A percentile compares a stretch with the other conserved stretches of the same genome.
Evolutionary conservation across 1,140 invertebrate species (phyloP).

Genomic region (Drosophila mayri): DNA sequence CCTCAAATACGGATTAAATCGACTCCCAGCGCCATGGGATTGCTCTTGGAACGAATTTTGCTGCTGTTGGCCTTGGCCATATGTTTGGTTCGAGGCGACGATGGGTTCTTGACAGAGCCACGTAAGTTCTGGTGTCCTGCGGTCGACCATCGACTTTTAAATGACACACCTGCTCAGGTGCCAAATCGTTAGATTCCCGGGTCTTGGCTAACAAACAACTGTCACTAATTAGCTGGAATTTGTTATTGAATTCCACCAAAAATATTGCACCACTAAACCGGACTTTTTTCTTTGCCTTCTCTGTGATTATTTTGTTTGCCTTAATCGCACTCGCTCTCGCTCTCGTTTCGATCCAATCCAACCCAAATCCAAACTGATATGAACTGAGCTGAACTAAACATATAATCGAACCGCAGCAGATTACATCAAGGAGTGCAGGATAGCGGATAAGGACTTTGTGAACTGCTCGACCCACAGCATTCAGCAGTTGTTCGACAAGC

Average conservation of each 20-base stretch:
- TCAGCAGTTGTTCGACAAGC: constrained; percentile 87
- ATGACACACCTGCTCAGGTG: not conserved
- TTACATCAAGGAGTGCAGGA: constrained; percentile 88
- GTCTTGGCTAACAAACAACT: constrained; percentile 37
- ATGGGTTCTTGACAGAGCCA: constrained; percentile 73
- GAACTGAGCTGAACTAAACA: constrained; percentile 57
- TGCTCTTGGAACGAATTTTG: constrained; percentile 27
- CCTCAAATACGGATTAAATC: not conserved
- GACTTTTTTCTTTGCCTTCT: constrained; percentile 68
- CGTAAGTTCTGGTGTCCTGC: constrained; percentile 64
- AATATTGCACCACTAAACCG: constrained; percentile 73
- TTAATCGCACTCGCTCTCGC: constrained; percentile 16
- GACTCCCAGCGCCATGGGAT: constrained; percentile 19
- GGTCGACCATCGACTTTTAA: not conserved
- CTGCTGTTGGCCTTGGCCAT: constrained; percentile 38
- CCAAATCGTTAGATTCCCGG: not conserved
- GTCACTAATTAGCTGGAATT: constrained; percentile 58
- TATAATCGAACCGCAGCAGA: constrained; percentile 86
- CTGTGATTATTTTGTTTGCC: constrained; percentile 40
- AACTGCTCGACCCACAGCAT: constrained; percentile 88
- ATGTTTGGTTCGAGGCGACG: constrained; percentile 45
- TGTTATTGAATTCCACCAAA: constrained; percentile 34
- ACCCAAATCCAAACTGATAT: constrained; percentile 21
- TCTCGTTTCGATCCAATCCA: constrained; percentile 25
- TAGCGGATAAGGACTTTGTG: constrained; percentile 87